These are phyloP conservation scores for Lithobates sylvaticus DNA, from an alignment of 2,797 vertebrate genomes.

Conservation along the genomic window DNA sequence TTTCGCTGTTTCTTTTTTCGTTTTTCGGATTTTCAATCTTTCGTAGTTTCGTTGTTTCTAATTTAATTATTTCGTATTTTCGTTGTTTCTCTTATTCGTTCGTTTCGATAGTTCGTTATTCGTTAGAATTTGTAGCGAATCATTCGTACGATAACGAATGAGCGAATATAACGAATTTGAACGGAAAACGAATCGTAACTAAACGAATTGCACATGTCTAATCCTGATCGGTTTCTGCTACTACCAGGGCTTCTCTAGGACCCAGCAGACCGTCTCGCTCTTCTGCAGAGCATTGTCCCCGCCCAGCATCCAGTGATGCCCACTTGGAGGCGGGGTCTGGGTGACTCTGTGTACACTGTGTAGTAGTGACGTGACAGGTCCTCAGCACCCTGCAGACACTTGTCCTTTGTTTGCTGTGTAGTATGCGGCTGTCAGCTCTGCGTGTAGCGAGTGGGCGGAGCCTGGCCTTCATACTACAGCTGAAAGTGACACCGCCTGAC, in stretches of 20 bases:
- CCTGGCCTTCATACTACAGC: not conserved
- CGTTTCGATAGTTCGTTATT: no score
- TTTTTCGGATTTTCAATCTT: no score
- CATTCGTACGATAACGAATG: no score
- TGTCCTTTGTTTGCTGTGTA: constrained; percentile 49
- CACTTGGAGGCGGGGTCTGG: not conserved
- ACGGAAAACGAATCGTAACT: no score
- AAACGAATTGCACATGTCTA: no score
- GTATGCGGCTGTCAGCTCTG: constrained; percentile 17
- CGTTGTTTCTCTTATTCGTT: no score
- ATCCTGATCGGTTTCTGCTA: no score
- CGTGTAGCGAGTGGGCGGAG: not conserved
- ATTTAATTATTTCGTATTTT: no score
- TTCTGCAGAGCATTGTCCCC: not conserved
- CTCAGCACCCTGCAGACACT: constrained; percentile 1
- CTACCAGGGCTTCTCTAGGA: not conserved
- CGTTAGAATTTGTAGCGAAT: no score
- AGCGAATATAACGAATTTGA: no score
- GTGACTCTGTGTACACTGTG: not conserved
- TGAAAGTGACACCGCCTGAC: not conserved
- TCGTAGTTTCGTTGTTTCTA: no score
- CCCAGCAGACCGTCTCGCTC: not conserved
- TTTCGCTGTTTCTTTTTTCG: no score
- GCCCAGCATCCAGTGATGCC: not conserved
- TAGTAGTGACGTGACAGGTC: not conserved